Conservation (phyloP, 1,140 invertebrate genomes). For the Delia radicum region DNA sequence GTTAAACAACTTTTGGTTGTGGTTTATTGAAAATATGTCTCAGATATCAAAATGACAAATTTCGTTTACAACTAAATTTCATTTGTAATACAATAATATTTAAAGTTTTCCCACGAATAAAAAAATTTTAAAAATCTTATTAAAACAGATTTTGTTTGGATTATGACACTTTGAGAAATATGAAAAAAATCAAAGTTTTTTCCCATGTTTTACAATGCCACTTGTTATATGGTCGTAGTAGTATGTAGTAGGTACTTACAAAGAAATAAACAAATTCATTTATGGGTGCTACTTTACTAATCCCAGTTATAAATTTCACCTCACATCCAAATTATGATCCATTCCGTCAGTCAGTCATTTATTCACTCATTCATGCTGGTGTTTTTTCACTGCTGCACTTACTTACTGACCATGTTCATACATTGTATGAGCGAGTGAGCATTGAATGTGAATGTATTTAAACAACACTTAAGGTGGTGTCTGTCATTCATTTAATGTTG, state of each 20-base stretch:
- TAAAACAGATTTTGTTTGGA: conserved; percentile 8
- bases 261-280: not conserved
- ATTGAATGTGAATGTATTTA: conserved; percentile 16
- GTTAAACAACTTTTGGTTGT: not conserved
- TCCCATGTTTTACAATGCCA: conserved; percentile 12
- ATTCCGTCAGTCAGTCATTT: not conserved
- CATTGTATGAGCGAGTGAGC: too few relatives aligned
- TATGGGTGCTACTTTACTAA: conserved; percentile 23
- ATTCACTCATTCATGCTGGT: not conserved
- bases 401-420: conserved; percentile 24
- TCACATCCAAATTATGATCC: not conserved
- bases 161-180: conserved; percentile 12
- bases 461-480: conserved; percentile 21
- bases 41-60: not conserved
- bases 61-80: not conserved
- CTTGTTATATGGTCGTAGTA: too few relatives aligned
- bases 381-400: not conserved
- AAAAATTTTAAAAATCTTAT: not conserved
- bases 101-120: not conserved
- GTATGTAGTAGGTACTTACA: too few relatives aligned
- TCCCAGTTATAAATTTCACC: conserved; percentile 16
- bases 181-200: not conserved
- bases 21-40: not conserved
- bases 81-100: not conserved
- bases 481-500: conserved; percentile 19